Evolutionary conservation across 2,113 vertebrate genomes (phyloP).

Genomic region (Zingel zingel): DNA sequence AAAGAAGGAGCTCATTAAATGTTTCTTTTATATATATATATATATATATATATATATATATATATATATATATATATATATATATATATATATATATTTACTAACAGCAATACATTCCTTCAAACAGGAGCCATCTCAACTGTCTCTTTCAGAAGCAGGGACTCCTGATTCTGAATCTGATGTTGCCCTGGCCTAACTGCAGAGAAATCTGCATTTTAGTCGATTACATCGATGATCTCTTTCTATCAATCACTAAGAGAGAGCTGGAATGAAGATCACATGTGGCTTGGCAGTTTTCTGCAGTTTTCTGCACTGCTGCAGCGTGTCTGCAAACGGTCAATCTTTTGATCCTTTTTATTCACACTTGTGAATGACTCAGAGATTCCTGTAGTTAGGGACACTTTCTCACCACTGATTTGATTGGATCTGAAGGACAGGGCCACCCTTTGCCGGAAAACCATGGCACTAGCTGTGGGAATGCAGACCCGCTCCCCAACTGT

Average conservation of each 20-base stretch:
- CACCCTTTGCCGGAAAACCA: neutral
- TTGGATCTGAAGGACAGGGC: neutral
- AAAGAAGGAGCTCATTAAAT: neutral
- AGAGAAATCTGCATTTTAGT: constrained; percentile 4
- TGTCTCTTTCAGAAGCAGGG: neutral
- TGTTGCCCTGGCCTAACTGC: neutral
- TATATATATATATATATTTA: neutral
- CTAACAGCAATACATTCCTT: neutral
- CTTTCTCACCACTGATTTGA: constrained; percentile 17
- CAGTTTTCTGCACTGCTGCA: neutral
- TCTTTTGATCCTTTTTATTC: constrained; percentile 20
- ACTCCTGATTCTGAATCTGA: neutral
- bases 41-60: too few species aligned
- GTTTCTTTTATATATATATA: neutral
- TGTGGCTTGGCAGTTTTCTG: constrained; percentile 2
- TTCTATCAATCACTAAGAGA: constrained; percentile 30
- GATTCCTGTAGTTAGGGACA: constrained; percentile 13
- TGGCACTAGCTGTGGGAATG: constrained; percentile 20
- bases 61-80: too few species aligned
- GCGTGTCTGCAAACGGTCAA: constrained; percentile 1
- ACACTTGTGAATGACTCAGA: constrained; percentile 54
- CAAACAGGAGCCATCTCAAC: neutral
- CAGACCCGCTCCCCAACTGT: neutral
- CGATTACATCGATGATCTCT: neutral
- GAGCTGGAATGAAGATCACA: constrained; percentile 6